Evolutionary conservation across 2,888 invertebrate species (phyloP).

Genomic region (Sphinx pinastri): DNA sequence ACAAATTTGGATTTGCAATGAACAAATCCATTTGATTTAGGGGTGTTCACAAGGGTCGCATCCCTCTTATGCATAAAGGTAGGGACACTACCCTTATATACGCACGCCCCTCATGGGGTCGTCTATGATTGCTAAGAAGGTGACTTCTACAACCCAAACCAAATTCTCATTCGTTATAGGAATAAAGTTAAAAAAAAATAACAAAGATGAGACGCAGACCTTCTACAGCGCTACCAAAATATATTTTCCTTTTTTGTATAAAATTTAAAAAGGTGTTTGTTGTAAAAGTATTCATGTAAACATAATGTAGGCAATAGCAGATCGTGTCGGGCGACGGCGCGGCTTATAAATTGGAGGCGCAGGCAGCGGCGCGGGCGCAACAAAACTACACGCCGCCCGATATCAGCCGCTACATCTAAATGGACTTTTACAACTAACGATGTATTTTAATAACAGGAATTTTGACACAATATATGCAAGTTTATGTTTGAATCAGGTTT

Average conservation of each 20-base stretch:
- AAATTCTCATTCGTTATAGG: no score
- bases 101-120: no score
- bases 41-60: no score
- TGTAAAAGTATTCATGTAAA: conserved; percentile 46
- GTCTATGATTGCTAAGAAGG: no score
- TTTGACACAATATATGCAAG: background rate
- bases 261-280: conserved; percentile 20
- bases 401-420: conserved; percentile 73
- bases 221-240: background rate
- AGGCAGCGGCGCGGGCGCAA: conserved; percentile 50
- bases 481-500: background rate
- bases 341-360: conserved; percentile 77
- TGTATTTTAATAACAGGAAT: background rate
- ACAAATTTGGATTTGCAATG: no score
- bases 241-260: background rate
- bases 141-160: no score
- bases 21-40: no score
- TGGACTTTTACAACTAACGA: conserved; percentile 25
- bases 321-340: conserved; percentile 67
- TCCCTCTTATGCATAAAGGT: no score
- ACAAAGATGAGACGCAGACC: background rate
- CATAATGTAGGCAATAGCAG: conserved; percentile 62
- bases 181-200: no score
- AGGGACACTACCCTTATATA: no score
- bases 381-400: conserved; percentile 69